Percentiles rank a stretch among this genome's conserved stretches.
Evolutionary conservation across 2,888 invertebrate species (phyloP).

Genomic region (Athalia circularis): DNA sequence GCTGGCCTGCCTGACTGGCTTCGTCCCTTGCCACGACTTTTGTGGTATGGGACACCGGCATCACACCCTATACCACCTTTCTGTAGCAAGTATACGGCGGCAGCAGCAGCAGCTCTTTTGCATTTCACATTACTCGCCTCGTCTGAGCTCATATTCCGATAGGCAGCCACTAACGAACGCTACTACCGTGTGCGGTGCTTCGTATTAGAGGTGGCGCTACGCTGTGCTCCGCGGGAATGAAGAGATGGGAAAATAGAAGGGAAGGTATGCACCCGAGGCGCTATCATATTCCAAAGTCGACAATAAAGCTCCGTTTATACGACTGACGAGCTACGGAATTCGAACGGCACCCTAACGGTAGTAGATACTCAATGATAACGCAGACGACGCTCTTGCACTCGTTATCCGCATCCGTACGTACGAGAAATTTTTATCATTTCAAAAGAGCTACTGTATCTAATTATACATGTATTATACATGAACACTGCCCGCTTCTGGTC

Average conservation of each 20-base stretch:
- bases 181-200: too few species aligned
- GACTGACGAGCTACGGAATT: too few species aligned
- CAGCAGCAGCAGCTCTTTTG: slow-evolving; percentile 51
- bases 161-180: slow-evolving; percentile 58
- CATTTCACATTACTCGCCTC: slow-evolving; percentile 59
- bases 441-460: too few species aligned
- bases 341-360: too few species aligned
- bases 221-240: background rate
- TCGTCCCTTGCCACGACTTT: background rate
- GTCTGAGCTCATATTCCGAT: slow-evolving; percentile 49
- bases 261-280: slow-evolving; percentile 8
- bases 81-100: background rate
- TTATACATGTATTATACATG: too few species aligned
- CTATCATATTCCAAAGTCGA: slow-evolving; percentile 33
- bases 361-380: too few species aligned
- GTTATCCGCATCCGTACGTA: too few species aligned
- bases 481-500: too few species aligned
- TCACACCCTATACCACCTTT: background rate
- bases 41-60: background rate
- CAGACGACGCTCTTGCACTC: too few species aligned
- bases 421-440: too few species aligned
- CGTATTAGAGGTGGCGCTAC: too few species aligned
- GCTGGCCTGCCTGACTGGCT: background rate
- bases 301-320: slow-evolving; percentile 25
- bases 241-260: slow-evolving; percentile 2